Conservation (phyloP, 1,140 invertebrate genomes). For the Paraescarpia echinospica region DNA sequence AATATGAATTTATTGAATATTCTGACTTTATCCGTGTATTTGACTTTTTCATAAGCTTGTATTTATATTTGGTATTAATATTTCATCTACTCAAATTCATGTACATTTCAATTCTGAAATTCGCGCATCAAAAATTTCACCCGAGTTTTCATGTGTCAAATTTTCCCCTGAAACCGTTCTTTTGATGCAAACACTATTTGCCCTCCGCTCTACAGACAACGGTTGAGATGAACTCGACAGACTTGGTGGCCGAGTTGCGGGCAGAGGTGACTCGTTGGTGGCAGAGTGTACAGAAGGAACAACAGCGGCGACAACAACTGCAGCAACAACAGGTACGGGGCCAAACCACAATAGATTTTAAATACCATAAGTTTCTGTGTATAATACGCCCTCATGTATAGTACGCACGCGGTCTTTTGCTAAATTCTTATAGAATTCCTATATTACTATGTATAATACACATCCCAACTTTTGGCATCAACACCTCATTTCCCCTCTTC, state of each 20-base stretch:
- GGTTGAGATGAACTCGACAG: slow-evolving; percentile 69
- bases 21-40: too few relatives aligned
- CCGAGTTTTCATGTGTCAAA: too few relatives aligned
- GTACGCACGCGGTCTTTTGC: too few relatives aligned
- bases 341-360: too few relatives aligned
- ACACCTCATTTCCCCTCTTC: too few relatives aligned
- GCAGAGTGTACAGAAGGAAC: slow-evolving; percentile 65
- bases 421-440: too few relatives aligned
- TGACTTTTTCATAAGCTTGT: not conserved
- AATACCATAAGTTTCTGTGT: too few relatives aligned
- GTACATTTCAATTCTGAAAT: not conserved
- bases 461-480: too few relatives aligned
- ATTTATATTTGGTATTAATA: not conserved
- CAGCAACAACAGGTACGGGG: slow-evolving; percentile 30
- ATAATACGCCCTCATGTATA: too few relatives aligned
- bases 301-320: slow-evolving; percentile 39
- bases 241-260: slow-evolving; percentile 84
- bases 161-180: too few relatives aligned
- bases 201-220: slow-evolving; percentile 48
- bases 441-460: too few relatives aligned
- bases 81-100: not conserved
- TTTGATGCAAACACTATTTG: not conserved
- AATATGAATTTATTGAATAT: not conserved
- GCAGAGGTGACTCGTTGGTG: slow-evolving; percentile 94
- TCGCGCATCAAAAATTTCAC: too few relatives aligned